Evolutionary conservation across 2,888 invertebrate genomes (phyloP), one percentile per base, ranked within the genome.

Genomic region (Rotaria sp.): DNA sequence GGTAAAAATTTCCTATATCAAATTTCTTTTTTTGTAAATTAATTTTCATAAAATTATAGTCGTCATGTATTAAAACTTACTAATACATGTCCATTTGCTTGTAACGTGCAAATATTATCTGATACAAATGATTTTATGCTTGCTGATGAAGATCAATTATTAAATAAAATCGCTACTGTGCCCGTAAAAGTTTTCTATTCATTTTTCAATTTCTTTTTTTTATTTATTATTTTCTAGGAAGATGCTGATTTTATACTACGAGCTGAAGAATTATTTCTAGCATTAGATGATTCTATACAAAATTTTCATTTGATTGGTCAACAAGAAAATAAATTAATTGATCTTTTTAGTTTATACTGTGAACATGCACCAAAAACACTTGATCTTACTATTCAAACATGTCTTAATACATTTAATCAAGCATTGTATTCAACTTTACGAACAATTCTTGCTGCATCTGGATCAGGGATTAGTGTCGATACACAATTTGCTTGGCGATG

Each of bases 131-230:
- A 67, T 86, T 91, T 91, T 88, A 89, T 90, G 57, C 90, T 91
- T 88, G 91, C 91, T 5, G 91, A 91, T 88, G 91, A 91, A 87
- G 91, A 91, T 85, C 89, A 89, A 13, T 90, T 91, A 52, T 90
- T 91, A 90, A 88, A 89, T 57, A 89, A 90, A 86, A 89, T 91
- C 8, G 90, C 89, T 21, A 90, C 90, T 89, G 91, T 91, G 86
- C 67, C 67, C 38, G 67, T 67, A 67, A 35, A 30, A 10, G 50
- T n/a, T 59, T 13, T 50, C 13, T 3, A 30, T 13, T 59, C 2
- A 13, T 59, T 30, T 3, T 13, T 30, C 13, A 59, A n/a, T 30
- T 30, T 15, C 30, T 10, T 59, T 26, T n/a, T 57, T 30, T n/a
- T 13, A 13, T n/a, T n/a, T 26, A 1, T 13, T 59, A 1, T 3